Evolutionary conservation across 1,140 invertebrate genomes (phyloP).

Genomic region (Drosophila novamexicana): DNA sequence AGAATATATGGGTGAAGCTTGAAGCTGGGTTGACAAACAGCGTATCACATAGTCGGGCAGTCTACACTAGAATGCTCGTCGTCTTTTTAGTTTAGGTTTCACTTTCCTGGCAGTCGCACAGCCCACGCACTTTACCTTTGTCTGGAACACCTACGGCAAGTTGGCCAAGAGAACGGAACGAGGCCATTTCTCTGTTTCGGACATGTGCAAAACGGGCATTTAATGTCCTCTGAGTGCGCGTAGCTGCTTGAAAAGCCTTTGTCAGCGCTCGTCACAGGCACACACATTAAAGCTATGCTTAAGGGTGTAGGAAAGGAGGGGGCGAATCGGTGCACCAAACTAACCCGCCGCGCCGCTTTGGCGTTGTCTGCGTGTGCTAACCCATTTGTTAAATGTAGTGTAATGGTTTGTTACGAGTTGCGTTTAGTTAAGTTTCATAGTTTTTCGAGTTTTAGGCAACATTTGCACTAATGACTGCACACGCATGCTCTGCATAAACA

Average conservation of each 20-base stretch:
- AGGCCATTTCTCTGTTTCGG: constrained; percentile 66
- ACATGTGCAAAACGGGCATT: constrained; percentile 75
- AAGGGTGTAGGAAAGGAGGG: neutral
- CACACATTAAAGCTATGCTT: constrained; percentile 45
- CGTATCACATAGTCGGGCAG: too few relatives aligned
- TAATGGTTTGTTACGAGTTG: constrained; percentile 70
- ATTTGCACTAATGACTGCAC: constrained; percentile 78
- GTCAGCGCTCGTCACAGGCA: constrained; percentile 53
- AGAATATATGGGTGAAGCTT: too few relatives aligned
- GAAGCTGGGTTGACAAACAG: too few relatives aligned
- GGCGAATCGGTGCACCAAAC: neutral
- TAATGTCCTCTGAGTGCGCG: constrained; percentile 60
- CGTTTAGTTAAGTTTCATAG: constrained; percentile 61
- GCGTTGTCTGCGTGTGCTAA: constrained; percentile 30
- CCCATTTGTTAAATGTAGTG: constrained; percentile 80
- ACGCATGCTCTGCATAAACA: constrained; percentile 26
- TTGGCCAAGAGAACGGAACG: constrained; percentile 16
- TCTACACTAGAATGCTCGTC: too few relatives aligned
- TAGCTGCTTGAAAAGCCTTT: constrained; percentile 62
- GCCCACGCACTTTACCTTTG: constrained; percentile 67
- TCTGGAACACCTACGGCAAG: constrained; percentile 35
- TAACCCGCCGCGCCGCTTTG: neutral
- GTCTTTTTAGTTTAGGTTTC: neutral
- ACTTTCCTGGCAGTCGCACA: constrained; percentile 10
- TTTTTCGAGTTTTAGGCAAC: constrained; percentile 61